Conservation (phyloP, 2,888 invertebrate species). For the Dicyrtomina minuta region DNA sequence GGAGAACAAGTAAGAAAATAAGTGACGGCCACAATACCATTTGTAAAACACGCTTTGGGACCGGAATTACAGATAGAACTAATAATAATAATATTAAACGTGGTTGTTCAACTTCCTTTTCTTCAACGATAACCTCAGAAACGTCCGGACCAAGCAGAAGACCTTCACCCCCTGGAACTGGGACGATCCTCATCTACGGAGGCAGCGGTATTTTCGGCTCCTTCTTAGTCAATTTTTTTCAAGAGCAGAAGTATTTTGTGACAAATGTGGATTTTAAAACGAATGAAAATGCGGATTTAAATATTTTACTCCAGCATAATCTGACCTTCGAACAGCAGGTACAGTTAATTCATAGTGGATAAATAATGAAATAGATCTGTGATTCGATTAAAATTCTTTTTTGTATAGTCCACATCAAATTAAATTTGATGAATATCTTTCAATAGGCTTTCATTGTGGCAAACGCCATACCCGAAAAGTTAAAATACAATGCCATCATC, state of each 20-base stretch:
- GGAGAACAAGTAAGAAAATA: too few relatives aligned
- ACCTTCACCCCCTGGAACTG: slow-evolving; percentile 8
- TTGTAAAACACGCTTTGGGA: too few relatives aligned
- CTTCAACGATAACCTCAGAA: too few relatives aligned
- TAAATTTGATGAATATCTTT: neutral
- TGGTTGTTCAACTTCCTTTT: too few relatives aligned
- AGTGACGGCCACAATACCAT: too few relatives aligned
- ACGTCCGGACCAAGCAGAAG: too few relatives aligned
- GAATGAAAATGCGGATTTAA: slow-evolving; percentile 23
- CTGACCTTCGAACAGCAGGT: slow-evolving; percentile 29
- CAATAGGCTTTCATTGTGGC: slow-evolving; percentile 23
- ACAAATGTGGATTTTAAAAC: slow-evolving; percentile 17
- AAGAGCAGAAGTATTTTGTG: slow-evolving; percentile 14
- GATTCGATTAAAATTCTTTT: too few relatives aligned
- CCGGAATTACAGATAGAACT: too few relatives aligned
- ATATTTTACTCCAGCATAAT: slow-evolving; percentile 14
- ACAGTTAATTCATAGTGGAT: neutral
- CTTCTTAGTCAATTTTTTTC: slow-evolving; percentile 21
- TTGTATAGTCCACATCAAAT: too few relatives aligned
- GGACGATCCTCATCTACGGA: slow-evolving; percentile 20
- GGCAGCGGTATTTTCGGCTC: slow-evolving; percentile 29
- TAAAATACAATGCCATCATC: slow-evolving; percentile 22
- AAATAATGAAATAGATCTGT: too few relatives aligned
- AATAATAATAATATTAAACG: too few relatives aligned
- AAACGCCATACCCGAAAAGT: slow-evolving; percentile 13